These are phyloP conservation scores for Uromys caudimaculatus DNA, from an alignment of 2,797 vertebrate genomes.

Conservation along the genomic window DNA sequence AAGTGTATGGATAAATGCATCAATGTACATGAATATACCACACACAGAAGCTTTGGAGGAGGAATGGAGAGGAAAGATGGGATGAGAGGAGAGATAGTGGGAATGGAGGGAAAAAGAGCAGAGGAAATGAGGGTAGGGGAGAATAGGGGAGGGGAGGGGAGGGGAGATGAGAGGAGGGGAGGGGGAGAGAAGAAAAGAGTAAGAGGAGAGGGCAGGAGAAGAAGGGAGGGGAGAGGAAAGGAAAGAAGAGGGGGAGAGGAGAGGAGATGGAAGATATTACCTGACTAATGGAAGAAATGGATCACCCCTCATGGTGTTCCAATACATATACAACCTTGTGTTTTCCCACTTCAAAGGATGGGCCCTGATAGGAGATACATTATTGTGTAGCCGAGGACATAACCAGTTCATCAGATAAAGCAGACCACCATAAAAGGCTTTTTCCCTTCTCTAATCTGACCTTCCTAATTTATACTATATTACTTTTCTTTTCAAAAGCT, in stretches of 20 bases:
- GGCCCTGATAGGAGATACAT: background rate
- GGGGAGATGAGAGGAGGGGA: accelerated
- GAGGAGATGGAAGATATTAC: background rate
- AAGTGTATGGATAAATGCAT: background rate
- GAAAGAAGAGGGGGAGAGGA: background rate
- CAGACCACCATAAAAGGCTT: background rate
- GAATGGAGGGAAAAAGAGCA: no score
- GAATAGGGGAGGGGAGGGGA: no score
- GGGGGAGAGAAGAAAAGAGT: no score
- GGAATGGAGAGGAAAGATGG: no score
- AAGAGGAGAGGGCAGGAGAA: accelerated
- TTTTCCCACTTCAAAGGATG: background rate
- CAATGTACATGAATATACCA: background rate
- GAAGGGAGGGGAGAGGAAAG: no score
- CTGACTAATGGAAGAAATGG: background rate
- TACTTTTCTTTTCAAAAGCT: background rate
- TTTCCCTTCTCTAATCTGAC: background rate
- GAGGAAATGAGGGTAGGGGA: accelerated
- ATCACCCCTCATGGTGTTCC: accelerated
- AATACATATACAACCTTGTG: background rate
- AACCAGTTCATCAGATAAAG: background rate
- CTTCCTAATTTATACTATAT: background rate
- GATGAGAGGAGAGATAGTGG: no score
- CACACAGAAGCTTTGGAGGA: background rate
- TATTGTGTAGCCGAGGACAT: background rate